Conservation (phyloP, 2,888 invertebrate species). For the Limulus polyphemus region DNA sequence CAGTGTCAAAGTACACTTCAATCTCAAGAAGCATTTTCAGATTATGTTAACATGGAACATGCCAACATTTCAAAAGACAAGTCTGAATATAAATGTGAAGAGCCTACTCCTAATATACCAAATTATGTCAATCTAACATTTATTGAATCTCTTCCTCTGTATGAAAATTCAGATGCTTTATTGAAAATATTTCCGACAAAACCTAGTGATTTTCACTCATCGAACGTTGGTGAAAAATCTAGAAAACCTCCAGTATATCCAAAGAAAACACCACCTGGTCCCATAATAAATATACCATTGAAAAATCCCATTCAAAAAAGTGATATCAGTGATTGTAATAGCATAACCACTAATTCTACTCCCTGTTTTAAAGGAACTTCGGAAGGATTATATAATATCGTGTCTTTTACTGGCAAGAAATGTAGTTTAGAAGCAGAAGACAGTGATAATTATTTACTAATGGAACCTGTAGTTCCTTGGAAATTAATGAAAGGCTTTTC, state of each 20-base stretch:
- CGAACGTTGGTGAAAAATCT: not conserved
- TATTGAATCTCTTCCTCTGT: conserved; percentile 58
- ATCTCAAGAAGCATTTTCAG: too few relatives aligned
- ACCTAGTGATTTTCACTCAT: not conserved
- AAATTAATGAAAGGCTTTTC: too few relatives aligned
- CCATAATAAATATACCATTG: too few relatives aligned
- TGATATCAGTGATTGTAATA: too few relatives aligned
- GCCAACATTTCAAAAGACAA: too few relatives aligned
- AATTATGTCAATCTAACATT: conserved; percentile 46
- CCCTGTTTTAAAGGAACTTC: conserved; percentile 2
- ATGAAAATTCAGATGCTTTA: conserved; percentile 50
- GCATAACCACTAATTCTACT: not conserved
- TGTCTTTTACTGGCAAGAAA: conserved; percentile 13
- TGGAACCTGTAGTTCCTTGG: conserved; percentile 4
- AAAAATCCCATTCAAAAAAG: conserved; percentile 6
- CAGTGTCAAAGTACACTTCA: too few relatives aligned
- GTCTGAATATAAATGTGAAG: too few relatives aligned
- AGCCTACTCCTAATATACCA: conserved; percentile 1
- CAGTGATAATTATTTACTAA: conserved; percentile 21
- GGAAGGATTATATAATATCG: conserved; percentile 18
- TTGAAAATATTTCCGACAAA: too few relatives aligned
- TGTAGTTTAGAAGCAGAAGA: conserved; percentile 2
- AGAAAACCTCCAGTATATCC: conserved; percentile 15
- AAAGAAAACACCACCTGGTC: too few relatives aligned
- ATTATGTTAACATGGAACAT: too few relatives aligned